These are phyloP conservation scores for Steromphala cineraria DNA, from an alignment of 2,888 invertebrate genomes.

Conservation along the genomic window DNA sequence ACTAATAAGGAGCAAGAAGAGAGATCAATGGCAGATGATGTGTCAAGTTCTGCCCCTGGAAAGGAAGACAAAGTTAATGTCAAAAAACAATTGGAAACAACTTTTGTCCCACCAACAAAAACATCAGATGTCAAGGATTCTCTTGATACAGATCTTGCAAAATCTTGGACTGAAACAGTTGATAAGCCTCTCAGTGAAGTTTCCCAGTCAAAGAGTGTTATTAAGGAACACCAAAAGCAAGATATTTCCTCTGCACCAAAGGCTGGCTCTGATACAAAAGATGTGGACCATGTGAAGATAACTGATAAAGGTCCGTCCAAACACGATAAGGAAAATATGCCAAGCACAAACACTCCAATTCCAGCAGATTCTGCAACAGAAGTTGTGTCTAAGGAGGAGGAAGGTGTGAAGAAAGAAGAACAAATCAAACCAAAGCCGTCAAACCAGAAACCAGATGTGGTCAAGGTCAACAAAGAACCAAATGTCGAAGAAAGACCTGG, in stretches of 20 bases:
- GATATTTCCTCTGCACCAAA: background rate
- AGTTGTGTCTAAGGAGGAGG: no score
- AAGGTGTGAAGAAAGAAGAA: no score
- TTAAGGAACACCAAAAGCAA: background rate
- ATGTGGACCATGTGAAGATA: background rate
- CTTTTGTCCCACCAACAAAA: background rate
- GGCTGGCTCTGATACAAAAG: background rate
- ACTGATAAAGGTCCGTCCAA: background rate
- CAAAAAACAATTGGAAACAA: background rate
- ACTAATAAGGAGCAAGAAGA: background rate
- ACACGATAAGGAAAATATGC: background rate
- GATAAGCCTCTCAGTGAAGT: background rate
- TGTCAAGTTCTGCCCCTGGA: background rate
- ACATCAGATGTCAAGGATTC: background rate
- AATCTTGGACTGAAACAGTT: background rate
- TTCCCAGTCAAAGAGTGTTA: background rate
- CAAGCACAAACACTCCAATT: no score
- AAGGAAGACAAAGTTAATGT: background rate
- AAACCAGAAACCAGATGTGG: no score
- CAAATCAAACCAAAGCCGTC: no score
- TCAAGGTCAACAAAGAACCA: background rate
- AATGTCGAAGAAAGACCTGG: background rate
- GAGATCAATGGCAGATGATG: background rate
- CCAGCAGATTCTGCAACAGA: no score
- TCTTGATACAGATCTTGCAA: background rate